Base-by-base conservation (phyloP, 2,888 invertebrate species). In the Cabera pusaria region DNA sequence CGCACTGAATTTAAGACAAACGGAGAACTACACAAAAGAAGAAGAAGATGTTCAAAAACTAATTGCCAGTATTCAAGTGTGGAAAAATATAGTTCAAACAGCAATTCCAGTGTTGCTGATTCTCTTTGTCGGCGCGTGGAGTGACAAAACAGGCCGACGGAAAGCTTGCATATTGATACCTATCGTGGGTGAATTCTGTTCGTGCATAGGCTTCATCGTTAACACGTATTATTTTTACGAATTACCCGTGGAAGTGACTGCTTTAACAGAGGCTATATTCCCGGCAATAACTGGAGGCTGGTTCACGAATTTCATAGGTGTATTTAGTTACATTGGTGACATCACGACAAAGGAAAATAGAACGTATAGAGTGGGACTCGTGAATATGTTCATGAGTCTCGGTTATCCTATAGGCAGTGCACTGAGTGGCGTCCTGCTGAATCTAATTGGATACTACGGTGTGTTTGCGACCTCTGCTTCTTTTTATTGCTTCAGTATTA, bases 401-500 rank as follows among this genome's bases (percentile, higher is more conserved):
- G 96, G 97, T 0, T 94, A 96, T 28, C 96, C 97, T 0, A 90
- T 97, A 5, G 97, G 97, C 0, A 94, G 96, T 82, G 95, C 96
- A 0, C 80, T 96, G 6, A 96, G 96, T 52, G 97, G 97, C 0
- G 90, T 96, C 3, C 77, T 97, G 38, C 61, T 92, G 29, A 88
- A 82, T 57, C 86, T 92, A 84, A 91, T 95, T 25, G 95, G 95
- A 0, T 96, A 95, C 65, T 96, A 96, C 62, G 96, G 96, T 6
- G 92, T 96, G 4, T 96, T 95, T 70, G 90, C 92, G 0, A 90
- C 94, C 47, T 94, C 95, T 6, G 92, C 94, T 0, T 78, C 89
- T 3, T 86, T 96, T 49, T 96, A 96, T 72, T 68, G 94, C 12
- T 85, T 95, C 46, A 93, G 94, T 55, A 91, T 96, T 54, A 69